Evolutionary conservation across 2,113 vertebrate species (phyloP), one percentile per base, ranked within the genome.

Genomic region (Pedionomus torquatus): DNA sequence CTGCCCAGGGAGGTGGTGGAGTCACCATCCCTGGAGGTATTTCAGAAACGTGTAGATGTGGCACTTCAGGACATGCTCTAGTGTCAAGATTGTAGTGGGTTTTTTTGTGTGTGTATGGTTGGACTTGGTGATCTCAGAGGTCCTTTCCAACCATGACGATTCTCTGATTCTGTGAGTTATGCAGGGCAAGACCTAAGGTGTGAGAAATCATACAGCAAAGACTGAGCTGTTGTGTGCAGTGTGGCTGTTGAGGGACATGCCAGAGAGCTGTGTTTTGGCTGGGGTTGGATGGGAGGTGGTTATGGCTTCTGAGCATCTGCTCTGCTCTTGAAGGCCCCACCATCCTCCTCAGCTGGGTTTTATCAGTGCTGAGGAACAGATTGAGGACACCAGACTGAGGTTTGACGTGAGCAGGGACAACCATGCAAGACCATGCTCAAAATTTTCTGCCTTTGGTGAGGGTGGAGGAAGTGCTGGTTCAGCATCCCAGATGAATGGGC

Each of bases 401-500:
- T 75, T 48, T 57, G 65, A 66, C 70, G 35, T 0, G 5, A 84
- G 44, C 25, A n/a, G 39, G 54, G 49, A 41, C 55, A 82, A 6
- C 23, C 12, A 13, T 60, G 19, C 74, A 39, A 61, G 75, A 10
- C 9, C 26, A 2, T 51, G 41, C 44, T 37, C 55, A 51, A 61
- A 15, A 74, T 15, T 14, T 61, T 15, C 60, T 70, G 60, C 60
- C 25, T 20, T 55, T 6, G 19, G 11, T 13, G 20, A 6, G 4
- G 4, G 33, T 11, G 68, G 31, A 76, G 44, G 33, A 18, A 55
- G 26, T 30, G 52, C 57, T 3, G 7, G 14, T 52, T 3, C 17
- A 43, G 37, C 63, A 25, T 6, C 19, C 19, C 2, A 3, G n/a
- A 1, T 3, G 6, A n/a, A 0, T 9, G 14, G 48, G 8, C 0